phyloP scores from a whole-genome alignment of 2,113 vertebrate genomes.

The Dendropsophus ebraccatus region DNA sequence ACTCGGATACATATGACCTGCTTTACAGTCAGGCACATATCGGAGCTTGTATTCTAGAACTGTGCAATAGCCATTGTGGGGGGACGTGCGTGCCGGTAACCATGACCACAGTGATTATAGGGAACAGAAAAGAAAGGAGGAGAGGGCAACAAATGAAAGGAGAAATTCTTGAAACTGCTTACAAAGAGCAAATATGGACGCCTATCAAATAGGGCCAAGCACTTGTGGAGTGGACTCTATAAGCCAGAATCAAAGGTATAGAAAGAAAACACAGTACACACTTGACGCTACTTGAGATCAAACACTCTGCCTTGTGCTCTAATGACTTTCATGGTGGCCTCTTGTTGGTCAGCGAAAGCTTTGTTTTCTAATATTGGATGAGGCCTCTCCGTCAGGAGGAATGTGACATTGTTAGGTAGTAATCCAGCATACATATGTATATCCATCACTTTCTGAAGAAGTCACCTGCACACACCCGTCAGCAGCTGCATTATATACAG shows the following conservation, averaged over 20 bases:
- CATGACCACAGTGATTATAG: constrained; percentile 23
- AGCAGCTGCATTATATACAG: no score
- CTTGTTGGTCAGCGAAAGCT: background rate
- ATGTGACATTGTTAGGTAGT: background rate
- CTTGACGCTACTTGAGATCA: background rate
- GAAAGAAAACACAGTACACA: background rate
- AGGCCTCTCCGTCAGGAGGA: background rate
- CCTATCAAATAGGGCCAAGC: background rate
- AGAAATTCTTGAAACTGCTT: background rate
- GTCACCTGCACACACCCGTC: background rate
- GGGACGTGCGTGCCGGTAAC: background rate
- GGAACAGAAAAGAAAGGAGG: no score
- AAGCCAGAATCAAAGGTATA: constrained; percentile 7
- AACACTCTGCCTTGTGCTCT: background rate
- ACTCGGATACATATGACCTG: background rate
- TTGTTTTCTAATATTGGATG: constrained; percentile 8
- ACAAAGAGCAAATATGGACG: constrained; percentile 18
- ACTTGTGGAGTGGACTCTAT: constrained; percentile 7
- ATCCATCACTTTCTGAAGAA: background rate
- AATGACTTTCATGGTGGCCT: constrained; percentile 31
- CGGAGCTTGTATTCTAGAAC: background rate
- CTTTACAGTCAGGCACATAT: background rate
- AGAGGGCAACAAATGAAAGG: constrained; percentile 11
- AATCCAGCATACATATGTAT: background rate
- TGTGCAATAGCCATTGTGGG: background rate